Base-by-base conservation (phyloP, 2,113 vertebrate species). In the Actenoides lindsayi region DNA sequence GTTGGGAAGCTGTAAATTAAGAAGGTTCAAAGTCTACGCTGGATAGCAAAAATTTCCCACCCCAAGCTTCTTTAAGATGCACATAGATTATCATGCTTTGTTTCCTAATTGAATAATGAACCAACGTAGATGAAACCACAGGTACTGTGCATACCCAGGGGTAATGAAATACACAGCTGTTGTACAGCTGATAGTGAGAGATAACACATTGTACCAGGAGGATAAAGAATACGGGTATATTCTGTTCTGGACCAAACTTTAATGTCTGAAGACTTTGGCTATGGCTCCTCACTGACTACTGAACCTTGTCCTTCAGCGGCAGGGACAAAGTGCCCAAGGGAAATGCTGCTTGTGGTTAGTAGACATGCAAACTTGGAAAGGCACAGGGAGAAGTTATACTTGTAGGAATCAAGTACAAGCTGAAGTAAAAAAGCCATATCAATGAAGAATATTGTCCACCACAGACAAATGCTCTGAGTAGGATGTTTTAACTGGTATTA, bases 401-500 rank as follows among this genome's bases (percentile, higher is more conserved):
- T 44, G 6, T 8, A 83, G 62, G 41, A 86, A 94, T 7, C 0
- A 5, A 78, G n/a, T 31, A 54, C 44, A 63, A 25, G 24, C 33
- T 35, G 13, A 21, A 13, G 15, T n/a, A 25, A 57, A 84, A 68
- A 68, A 53, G 23, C 19, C 35, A 42, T 31, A 23, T 28, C 42
- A 63, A 30, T 30, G 84, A 80, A 56, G 54, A 81, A 37, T 16
- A 16, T 16, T 24, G 27, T 23, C 65, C 35, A 27, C 14, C 30
- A 6, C 19, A 44, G 35, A 23, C 10, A 44, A 48, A 70, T 4
- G 6, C 8, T 63, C 37, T 33, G 42, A 37, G 11, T 10, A 21
- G n/a, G 10, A 35, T 73, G 54, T 60, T 94, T 93, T 81, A 93
- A 48, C 73, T 53, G 44, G 64, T 60, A 74, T 94, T 94, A 90